Percentiles rank a stretch among this genome's conserved stretches.
Evolutionary conservation across 2,888 invertebrate genomes (phyloP).

Genomic region (Anoplius nigerrimus): DNA sequence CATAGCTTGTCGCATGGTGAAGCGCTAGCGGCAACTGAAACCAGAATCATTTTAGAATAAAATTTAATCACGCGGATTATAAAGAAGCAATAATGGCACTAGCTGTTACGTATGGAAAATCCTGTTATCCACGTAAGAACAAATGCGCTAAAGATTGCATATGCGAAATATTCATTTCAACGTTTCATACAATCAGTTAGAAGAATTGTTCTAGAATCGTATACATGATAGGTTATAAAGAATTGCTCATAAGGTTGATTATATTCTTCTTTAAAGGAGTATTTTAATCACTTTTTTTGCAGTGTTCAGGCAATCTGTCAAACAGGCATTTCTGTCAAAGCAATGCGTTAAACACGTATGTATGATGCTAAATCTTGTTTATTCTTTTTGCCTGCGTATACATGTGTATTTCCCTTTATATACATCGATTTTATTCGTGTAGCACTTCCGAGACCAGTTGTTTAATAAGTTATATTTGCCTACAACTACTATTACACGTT

Average conservation of each 20-base stretch:
- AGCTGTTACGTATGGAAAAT: constrained; percentile 51
- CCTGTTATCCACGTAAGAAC: constrained; percentile 2
- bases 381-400: background rate
- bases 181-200: no score
- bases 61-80: no score
- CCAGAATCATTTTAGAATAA: no score
- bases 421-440: constrained; percentile 1
- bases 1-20: no score
- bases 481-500: constrained; percentile 73
- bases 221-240: no score
- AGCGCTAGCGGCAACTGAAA: no score
- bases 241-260: no score
- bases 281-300: constrained; percentile 19
- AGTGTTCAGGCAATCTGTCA: constrained; percentile 75
- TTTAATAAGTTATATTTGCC: constrained; percentile 70
- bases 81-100: constrained; percentile 63
- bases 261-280: no score
- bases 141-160: background rate
- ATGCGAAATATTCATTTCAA: no score
- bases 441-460: constrained; percentile 56
- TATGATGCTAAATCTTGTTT: constrained; percentile 25
- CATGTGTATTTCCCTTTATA: background rate
- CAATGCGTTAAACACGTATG: constrained; percentile 73
- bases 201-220: no score
- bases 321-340: constrained; percentile 70